Evolutionary conservation across 2,888 invertebrate genomes (phyloP), one percentile per base, ranked within the genome.

Genomic region (Beris morrisii): DNA sequence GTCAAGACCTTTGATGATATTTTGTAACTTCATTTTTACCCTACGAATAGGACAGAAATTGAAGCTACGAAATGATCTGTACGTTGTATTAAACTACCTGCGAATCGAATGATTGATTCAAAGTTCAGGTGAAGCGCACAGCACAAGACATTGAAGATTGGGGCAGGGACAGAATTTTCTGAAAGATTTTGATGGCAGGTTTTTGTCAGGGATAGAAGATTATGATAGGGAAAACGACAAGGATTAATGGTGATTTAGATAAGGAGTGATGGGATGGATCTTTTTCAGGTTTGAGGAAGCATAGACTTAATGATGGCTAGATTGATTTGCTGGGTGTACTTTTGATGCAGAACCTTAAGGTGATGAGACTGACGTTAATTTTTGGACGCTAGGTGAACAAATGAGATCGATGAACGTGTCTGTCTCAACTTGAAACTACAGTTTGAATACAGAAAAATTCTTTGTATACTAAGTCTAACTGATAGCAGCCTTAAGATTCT

Each of bases 171-270:
- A 5, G 38, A 38, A 3, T 7, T 9, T 38, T 38, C 50, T 43
- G 32, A 52, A 38, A 15, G 48, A 31, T 31, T 46, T 45, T n/a
- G 58, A 15, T n/a, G 7, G 38, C 4, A 44, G 11, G 50, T 50
- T 61, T 50, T 52, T 45, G 45, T 44, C 30, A 32, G 61, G 61
- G 50, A 50, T 12, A 4, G 6, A 38, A 61, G 61, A 61, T 61
- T 61, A 61, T 52, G 61, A 50, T 59, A 48, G 30, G 46, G 13
- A n/a, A 13, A 31, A 48, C 48, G 58, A 59, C 58, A 59, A 59
- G 48, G 46, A 59, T 59, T 59, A 59, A 59, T 59, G 31, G 58
- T 59, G 48, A 30, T 6, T 46, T 30, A 45, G 28, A 28, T 28
- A 28, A 57, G 28, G 28, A 45, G 45, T 57, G 13, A 45, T 15